Conservation (phyloP, 2,888 invertebrate species). For the Hoplodrina ambigua region DNA sequence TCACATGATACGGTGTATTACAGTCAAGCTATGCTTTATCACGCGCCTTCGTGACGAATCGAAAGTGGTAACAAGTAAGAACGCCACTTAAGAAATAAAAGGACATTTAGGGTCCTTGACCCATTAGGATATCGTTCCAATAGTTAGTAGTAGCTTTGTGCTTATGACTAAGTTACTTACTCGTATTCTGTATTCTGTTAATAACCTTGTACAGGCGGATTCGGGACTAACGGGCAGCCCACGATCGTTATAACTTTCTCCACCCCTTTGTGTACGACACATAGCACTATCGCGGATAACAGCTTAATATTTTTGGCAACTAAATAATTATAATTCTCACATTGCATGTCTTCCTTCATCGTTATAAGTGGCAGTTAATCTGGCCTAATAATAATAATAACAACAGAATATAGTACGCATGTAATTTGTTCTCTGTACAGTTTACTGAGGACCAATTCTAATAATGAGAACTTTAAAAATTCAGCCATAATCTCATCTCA, state of each 20-base stretch:
- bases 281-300: constrained; percentile 7
- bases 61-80: constrained; percentile 34
- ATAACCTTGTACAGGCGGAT: constrained; percentile 21
- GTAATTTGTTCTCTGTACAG: neutral
- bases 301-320: constrained; percentile 21
- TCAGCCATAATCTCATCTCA: neutral
- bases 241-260: constrained; percentile 35
- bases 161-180: constrained; percentile 15
- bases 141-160: constrained; percentile 10
- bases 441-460: neutral
- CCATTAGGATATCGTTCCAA: neutral
- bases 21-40: constrained; percentile 38
- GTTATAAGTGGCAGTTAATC: neutral
- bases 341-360: neutral
- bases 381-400: neutral
- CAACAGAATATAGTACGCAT: neutral
- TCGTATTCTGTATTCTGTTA: constrained; percentile 17
- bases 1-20: constrained; percentile 49
- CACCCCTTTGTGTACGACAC: constrained; percentile 18
- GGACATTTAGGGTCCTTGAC: constrained; percentile 31
- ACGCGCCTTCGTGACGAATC: constrained; percentile 51
- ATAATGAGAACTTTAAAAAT: neutral
- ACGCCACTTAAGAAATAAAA: constrained; percentile 25
- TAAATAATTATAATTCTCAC: constrained; percentile 1
- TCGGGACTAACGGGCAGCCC: constrained; percentile 14